Conservation (phyloP, 1,140 invertebrate genomes). For the Anastatus disparis region DNA sequence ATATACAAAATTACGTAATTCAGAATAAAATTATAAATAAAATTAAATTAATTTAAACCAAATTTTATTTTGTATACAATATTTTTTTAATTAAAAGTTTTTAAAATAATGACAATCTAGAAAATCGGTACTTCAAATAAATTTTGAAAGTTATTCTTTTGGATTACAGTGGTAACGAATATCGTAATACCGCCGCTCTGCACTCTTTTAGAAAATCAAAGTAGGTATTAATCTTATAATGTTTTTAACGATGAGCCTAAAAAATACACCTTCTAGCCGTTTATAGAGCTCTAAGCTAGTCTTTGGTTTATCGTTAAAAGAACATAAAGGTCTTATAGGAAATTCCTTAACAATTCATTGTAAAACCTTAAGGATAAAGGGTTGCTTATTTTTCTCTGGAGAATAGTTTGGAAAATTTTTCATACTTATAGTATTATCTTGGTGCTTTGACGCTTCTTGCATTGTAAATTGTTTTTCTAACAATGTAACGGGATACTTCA, state of each 20-base stretch:
- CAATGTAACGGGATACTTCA: slow-evolving; percentile 45
- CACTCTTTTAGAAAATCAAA: slow-evolving; percentile 59
- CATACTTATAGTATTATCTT: not conserved
- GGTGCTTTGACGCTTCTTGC: slow-evolving; percentile 30
- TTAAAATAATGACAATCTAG: not conserved
- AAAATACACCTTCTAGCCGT: not conserved
- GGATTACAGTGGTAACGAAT: slow-evolving; percentile 60
- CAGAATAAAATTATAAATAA: too few relatives aligned
- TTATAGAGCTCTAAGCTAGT: slow-evolving; percentile 13
- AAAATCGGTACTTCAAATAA: not conserved
- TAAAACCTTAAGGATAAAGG: not conserved
- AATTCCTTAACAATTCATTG: not conserved
- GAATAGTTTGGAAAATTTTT: not conserved
- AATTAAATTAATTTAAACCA: not conserved
- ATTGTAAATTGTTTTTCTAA: slow-evolving; percentile 65
- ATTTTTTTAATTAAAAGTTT: too few relatives aligned
- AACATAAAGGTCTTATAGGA: too few relatives aligned
- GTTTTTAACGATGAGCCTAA: slow-evolving; percentile 6
- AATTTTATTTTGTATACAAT: not conserved
- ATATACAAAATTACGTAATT: too few relatives aligned
- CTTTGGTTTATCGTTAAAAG: not conserved
- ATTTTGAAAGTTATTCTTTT: slow-evolving; percentile 50
- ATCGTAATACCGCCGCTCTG: slow-evolving; percentile 58
- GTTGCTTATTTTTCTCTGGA: not conserved
- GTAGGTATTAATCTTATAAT: slow-evolving; percentile 51